phyloP scores from a whole-genome alignment of 2,888 invertebrate species.

The Clostera curtula region DNA sequence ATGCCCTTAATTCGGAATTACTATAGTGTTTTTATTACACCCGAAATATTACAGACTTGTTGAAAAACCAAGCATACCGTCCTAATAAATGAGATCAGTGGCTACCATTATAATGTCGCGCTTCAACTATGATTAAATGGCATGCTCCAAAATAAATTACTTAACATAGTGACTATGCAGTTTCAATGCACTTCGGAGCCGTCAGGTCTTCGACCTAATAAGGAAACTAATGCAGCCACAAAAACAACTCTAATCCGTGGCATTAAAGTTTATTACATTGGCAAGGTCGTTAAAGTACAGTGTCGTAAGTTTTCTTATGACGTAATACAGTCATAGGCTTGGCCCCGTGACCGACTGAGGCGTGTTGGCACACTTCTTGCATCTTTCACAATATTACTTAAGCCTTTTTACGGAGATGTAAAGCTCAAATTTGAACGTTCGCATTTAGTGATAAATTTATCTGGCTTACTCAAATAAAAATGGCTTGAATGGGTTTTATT shows the following conservation, averaged over 20 bases:
- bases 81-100: too few relatives aligned
- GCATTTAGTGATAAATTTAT: neutral
- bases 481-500: neutral
- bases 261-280: slow-evolving; percentile 12
- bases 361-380: slow-evolving; percentile 41
- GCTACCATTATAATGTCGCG: too few relatives aligned
- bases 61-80: too few relatives aligned
- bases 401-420: slow-evolving; percentile 10
- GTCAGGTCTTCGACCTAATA: slow-evolving; percentile 29
- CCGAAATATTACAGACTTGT: too few relatives aligned
- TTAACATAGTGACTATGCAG: slow-evolving; percentile 19
- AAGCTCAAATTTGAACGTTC: slow-evolving; percentile 5
- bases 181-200: slow-evolving; percentile 19
- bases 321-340: slow-evolving; percentile 36
- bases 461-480: too few relatives aligned
- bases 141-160: slow-evolving; percentile 2
- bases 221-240: slow-evolving; percentile 10
- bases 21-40: too few relatives aligned
- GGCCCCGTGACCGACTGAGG: slow-evolving; percentile 28
- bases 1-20: too few relatives aligned
- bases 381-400: slow-evolving; percentile 24
- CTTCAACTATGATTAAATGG: neutral
- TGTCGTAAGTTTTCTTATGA: slow-evolving; percentile 42
- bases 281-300: slow-evolving; percentile 14
- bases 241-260: slow-evolving; percentile 2